Conservation (phyloP, 1,140 invertebrate species). For the Epicauta chinensis region DNA sequence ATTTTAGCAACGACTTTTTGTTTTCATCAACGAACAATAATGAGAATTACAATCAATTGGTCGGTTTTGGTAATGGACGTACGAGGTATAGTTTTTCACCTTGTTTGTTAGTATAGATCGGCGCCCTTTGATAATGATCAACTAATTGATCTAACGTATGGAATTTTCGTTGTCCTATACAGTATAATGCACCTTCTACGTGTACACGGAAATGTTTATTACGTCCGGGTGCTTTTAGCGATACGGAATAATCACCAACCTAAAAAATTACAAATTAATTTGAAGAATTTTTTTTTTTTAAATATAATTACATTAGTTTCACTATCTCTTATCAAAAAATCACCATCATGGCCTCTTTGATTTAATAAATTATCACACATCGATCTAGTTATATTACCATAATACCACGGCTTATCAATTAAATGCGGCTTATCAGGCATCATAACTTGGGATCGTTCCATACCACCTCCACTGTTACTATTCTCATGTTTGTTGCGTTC, state of each 20-base stretch:
- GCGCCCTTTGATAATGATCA: slow-evolving; percentile 96
- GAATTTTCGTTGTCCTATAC: slow-evolving; percentile 97
- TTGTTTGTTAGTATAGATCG: slow-evolving; percentile 96
- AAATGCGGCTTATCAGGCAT: slow-evolving; percentile 59
- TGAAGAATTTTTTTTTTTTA: not conserved
- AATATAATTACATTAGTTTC: slow-evolving; percentile 82
- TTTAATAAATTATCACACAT: slow-evolving; percentile 94
- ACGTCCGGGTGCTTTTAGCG: slow-evolving; percentile 91
- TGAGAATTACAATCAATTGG: too few species aligned
- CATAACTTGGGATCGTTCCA: slow-evolving; percentile 40
- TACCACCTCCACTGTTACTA: slow-evolving; percentile 10
- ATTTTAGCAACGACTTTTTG: too few species aligned
- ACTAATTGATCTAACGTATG: slow-evolving; percentile 93
- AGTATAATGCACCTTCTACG: slow-evolving; percentile 87
- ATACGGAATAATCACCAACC: slow-evolving; percentile 98
- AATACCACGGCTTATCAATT: slow-evolving; percentile 89
- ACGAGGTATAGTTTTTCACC: slow-evolving; percentile 90
- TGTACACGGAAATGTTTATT: slow-evolving; percentile 99
- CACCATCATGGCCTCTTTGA: slow-evolving; percentile 91
- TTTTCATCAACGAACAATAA: too few species aligned
- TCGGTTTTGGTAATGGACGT: slow-evolving; percentile 72
- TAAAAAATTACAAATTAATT: slow-evolving; percentile 39
- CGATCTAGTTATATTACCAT: slow-evolving; percentile 87
- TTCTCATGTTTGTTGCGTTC: slow-evolving; percentile 49
- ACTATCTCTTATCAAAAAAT: slow-evolving; percentile 97